These are phyloP conservation scores for Lysiphlebus fabarum DNA, from an alignment of 1,140 invertebrate genomes.

Conservation along the genomic window DNA sequence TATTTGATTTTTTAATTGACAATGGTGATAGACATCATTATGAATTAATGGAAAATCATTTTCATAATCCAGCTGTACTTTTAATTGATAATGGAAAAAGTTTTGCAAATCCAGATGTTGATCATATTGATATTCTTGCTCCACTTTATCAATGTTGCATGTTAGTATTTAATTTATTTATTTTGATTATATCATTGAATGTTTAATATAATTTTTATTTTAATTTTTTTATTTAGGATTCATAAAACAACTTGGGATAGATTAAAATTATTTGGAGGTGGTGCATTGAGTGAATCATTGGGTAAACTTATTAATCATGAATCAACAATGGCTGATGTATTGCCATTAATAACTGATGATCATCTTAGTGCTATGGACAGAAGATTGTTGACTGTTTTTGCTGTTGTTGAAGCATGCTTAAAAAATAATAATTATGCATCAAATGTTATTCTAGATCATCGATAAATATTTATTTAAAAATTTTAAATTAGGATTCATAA, in stretches of 20 bases:
- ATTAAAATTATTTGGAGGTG: constrained; percentile 67
- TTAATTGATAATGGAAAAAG: constrained; percentile 94
- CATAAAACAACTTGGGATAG: constrained; percentile 67
- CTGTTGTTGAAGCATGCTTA: constrained; percentile 70
- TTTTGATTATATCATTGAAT: constrained; percentile 25
- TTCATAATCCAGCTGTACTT: constrained; percentile 67
- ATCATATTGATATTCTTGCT: constrained; percentile 83
- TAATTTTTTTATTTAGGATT: constrained; percentile 56
- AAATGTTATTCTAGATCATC: constrained; percentile 44
- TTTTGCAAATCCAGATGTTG: constrained; percentile 78
- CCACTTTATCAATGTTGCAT: constrained; percentile 88
- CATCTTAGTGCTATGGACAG: constrained; percentile 80
- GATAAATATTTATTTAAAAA: constrained; percentile 29
- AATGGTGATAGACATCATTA: constrained; percentile 94
- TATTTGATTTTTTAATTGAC: constrained; percentile 92
- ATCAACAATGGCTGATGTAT: constrained; percentile 52
- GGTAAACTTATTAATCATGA: constrained; percentile 54
- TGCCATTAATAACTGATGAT: constrained; percentile 66
- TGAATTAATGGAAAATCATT: constrained; percentile 65
- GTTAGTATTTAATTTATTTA: constrained; percentile 58
- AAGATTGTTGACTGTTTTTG: constrained; percentile 69
- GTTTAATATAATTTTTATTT: constrained; percentile 17
- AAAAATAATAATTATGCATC: constrained; percentile 45
- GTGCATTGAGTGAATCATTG: constrained; percentile 59
- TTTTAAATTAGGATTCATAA: constrained; percentile 61